Evolutionary conservation across 1,140 invertebrate genomes (phyloP).

Genomic region (Tribolium madens): DNA sequence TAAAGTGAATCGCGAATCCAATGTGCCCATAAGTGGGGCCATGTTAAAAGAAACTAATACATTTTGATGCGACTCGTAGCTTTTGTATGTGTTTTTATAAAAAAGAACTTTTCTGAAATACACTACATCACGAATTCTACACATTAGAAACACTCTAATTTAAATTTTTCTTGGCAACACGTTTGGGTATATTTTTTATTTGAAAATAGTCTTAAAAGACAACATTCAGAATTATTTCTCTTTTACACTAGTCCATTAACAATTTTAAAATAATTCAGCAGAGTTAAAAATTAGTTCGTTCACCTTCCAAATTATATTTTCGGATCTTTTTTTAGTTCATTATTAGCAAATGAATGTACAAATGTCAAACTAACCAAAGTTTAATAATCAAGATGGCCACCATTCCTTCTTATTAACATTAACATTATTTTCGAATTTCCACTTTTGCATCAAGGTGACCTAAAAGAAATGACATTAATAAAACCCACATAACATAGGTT

Average conservation of each 20-base stretch:
- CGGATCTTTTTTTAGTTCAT: background rate
- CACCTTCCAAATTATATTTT: slow-evolving; percentile 25
- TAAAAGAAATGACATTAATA: background rate
- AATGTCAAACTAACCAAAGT: too few species aligned
- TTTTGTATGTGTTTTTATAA: too few species aligned
- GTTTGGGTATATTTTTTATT: background rate
- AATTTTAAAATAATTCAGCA: slow-evolving; percentile 27
- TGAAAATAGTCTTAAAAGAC: background rate
- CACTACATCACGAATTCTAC: too few species aligned
- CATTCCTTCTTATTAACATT: background rate
- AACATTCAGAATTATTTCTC: background rate
- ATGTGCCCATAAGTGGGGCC: too few species aligned
- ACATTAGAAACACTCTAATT: too few species aligned
- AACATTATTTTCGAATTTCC: too few species aligned
- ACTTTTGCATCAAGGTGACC: background rate
- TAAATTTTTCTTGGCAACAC: background rate
- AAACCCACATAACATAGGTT: too few species aligned
- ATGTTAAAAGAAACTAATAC: too few species aligned
- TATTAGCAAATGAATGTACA: background rate
- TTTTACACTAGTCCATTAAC: background rate
- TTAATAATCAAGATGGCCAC: background rate
- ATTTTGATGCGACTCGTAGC: too few species aligned
- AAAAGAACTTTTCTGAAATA: too few species aligned
- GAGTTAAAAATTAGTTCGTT: background rate
- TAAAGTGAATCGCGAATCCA: too few species aligned